Evolutionary conservation across 2,797 vertebrate genomes (phyloP).

Genomic region (Ataeniobius toweri): DNA sequence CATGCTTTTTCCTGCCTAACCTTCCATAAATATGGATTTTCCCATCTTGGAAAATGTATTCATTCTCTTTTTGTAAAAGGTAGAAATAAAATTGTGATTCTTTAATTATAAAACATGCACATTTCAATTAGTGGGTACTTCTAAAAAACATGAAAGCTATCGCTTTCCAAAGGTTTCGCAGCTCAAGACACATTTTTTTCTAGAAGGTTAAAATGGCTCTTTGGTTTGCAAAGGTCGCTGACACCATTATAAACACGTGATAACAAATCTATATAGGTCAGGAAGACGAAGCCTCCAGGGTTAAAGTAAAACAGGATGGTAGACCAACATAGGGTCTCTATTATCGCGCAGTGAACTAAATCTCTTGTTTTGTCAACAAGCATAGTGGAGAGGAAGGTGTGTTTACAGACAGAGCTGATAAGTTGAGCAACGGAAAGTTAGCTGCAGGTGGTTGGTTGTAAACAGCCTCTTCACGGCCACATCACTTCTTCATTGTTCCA

Average conservation of each 20-base stretch:
- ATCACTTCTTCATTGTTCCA: constrained; percentile 24
- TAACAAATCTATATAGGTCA: neutral
- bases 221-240: neutral
- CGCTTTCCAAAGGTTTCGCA: neutral
- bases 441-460: constrained; percentile 44
- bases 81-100: neutral
- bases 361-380: constrained; percentile 41
- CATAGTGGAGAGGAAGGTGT: constrained; percentile 22
- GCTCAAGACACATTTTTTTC: neutral
- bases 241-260: neutral
- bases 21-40: neutral
- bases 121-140: neutral
- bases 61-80: neutral
- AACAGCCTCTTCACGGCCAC: constrained; percentile 25
- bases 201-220: neutral
- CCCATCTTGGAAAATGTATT: neutral
- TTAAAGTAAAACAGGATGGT: neutral
- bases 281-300: neutral
- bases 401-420: constrained; percentile 15
- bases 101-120: neutral
- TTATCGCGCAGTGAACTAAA: constrained; percentile 1
- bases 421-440: constrained; percentile 36
- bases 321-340: neutral
- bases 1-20: no score
- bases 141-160: neutral